phyloP scores from a whole-genome alignment of 2,113 vertebrate genomes.

The Lonchura striata region DNA sequence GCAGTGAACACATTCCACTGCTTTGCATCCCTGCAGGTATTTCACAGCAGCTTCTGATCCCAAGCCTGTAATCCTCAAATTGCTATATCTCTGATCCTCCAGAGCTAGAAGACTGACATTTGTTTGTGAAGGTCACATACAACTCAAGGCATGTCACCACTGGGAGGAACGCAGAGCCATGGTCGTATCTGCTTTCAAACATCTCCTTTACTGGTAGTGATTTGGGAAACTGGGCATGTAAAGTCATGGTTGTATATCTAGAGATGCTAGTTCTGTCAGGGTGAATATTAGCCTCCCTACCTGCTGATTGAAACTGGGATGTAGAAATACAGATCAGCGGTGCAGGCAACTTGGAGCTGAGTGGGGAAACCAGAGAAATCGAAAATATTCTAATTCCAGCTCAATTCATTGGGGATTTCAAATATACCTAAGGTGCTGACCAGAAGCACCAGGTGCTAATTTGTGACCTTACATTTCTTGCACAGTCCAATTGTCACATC shows the following conservation, averaged over 20 bases:
- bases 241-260: not conserved
- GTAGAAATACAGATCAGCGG: accelerated
- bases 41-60: not conserved
- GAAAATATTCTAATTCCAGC: not conserved
- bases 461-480: not conserved
- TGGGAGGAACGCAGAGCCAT: not conserved
- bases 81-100: not conserved
- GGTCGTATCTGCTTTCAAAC: not conserved
- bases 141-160: not conserved
- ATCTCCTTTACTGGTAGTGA: not conserved
- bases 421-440: not conserved
- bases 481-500: not conserved
- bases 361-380: not conserved
- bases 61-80: not conserved
- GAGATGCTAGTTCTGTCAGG: not conserved
- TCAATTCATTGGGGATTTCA: not conserved
- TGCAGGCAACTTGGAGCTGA: accelerated
- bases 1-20: not conserved
- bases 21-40: not conserved
- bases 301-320: not conserved
- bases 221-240: not conserved
- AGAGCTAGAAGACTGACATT: not conserved
- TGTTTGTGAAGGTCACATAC: accelerated
- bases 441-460: not conserved
- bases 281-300: not conserved